A percentile compares a stretch with the other conserved stretches of the same genome.
These are phyloP conservation scores for Tenualosa thibaudeaui DNA, from an alignment of 2,797 vertebrate species.

Conservation along the genomic window DNA sequence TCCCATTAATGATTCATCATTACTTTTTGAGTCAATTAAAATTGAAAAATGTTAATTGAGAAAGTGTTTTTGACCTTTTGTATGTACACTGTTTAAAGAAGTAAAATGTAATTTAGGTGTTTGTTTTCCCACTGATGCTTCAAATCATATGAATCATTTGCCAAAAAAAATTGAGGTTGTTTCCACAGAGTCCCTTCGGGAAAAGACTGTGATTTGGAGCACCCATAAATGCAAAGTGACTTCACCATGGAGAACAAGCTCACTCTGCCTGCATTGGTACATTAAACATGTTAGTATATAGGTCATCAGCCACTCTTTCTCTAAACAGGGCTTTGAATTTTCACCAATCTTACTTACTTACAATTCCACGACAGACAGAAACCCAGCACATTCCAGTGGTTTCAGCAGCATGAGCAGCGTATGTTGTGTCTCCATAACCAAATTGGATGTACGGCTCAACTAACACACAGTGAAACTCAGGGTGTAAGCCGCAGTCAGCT, in stretches of 20 bases:
- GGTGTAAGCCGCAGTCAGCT: conserved; percentile 22
- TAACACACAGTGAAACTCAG: conserved; percentile 8
- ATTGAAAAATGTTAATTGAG: too few species aligned
- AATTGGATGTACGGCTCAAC: not conserved
- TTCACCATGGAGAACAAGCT: conserved; percentile 16
- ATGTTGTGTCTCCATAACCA: conserved; percentile 1
- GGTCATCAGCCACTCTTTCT: not conserved
- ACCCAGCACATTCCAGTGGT: conserved; percentile 25
- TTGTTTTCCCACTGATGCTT: not conserved
- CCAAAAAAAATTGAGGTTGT: not conserved
- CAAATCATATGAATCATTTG: not conserved
- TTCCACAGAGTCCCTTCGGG: not conserved
- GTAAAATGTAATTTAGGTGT: not conserved
- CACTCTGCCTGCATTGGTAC: not conserved
- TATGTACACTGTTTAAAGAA: not conserved
- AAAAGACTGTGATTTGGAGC: not conserved
- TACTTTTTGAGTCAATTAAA: too few species aligned
- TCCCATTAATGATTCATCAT: not conserved
- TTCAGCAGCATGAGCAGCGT: conserved; percentile 6
- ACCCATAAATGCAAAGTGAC: not conserved
- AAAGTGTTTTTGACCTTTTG: not conserved
- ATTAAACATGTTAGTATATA: conserved; percentile 20
- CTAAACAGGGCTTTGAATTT: not conserved
- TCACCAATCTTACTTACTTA: not conserved
- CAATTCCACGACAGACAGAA: conserved; percentile 14